Conservation (phyloP, 2,797 vertebrate species). For the Lagorchestes hirsutus region DNA sequence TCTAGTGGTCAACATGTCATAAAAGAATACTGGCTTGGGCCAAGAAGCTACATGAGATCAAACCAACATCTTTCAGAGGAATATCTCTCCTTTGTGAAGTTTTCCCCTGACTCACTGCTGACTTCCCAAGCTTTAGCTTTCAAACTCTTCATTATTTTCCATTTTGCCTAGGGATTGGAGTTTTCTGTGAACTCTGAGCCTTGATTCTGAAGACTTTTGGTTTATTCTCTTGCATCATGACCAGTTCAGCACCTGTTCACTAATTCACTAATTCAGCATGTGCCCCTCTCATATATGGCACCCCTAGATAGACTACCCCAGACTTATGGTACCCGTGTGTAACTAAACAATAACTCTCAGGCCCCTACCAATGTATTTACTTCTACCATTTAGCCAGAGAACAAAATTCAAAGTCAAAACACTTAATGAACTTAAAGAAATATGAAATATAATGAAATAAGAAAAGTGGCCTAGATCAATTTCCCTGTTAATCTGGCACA, state of each 20-base stretch:
- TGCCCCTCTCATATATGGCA: background rate
- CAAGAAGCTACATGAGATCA: background rate
- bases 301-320: background rate
- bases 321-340: background rate
- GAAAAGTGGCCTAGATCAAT: background rate
- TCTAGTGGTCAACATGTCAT: background rate
- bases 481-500: background rate
- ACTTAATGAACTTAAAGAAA: background rate
- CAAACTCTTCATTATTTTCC: background rate
- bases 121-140: background rate
- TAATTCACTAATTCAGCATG: no score
- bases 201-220: background rate
- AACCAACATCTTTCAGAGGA: background rate
- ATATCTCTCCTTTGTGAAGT: background rate
- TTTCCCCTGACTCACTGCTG: background rate
- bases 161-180: background rate
- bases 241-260: background rate
- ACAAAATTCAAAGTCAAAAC: background rate
- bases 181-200: background rate
- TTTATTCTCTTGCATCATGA: background rate
- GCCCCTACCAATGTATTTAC: background rate
- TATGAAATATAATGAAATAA: background rate
- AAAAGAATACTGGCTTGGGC: background rate
- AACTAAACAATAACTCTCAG: background rate
- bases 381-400: background rate